Base-by-base conservation (phyloP, 2,113 vertebrate genomes). In the Blennius ocellaris region DNA sequence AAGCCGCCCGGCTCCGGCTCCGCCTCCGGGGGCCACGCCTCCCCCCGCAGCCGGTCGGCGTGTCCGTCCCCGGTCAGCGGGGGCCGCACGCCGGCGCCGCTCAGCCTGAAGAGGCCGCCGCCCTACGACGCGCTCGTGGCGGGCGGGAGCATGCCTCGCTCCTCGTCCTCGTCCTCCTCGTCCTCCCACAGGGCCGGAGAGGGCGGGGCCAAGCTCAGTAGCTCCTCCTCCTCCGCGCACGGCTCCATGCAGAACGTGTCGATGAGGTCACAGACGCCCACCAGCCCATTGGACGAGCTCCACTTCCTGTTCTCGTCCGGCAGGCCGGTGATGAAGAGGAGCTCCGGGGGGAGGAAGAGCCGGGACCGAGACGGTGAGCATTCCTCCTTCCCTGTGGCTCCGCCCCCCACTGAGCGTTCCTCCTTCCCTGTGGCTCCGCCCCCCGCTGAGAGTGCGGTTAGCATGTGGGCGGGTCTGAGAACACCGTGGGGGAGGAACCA, bases 31-130 rank as follows among this genome's bases (percentile, higher is more conserved):
- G 97, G 95, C 3, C 96, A 97, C 0, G 96, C 96, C 69, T 96
- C 96, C 75, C 96, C 97, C 5, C 96, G 96, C 73, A 97, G 96
- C 86, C 97, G 97, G 73, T 98, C 97, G 11, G 94, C 96, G 39
- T 97, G 97, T 56, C 97, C 97, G 0, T 99, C 97, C 30, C 97
- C 97, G 0, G 96, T 99, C 17, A 96, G 94, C 93, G 95, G 96
- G 94, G 96, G 96, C 10, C 93, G 96, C 75, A 94, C 96, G 40
- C 92, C 97, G 84, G 97, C 97, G 0, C 97, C 97, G 2, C 92
- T 97, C 82, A 97, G 94, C 89, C 93, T 97, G 86, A 99, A 99
- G 90, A 93, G 96, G 73, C 97, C 97, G 2, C 97, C 97, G 0
- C 96, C 97, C 6, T 99, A 99, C 39, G 96, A 98, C 8, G 92